phyloP scores from a whole-genome alignment of 2,888 invertebrate species.

The Junonia oenone region DNA sequence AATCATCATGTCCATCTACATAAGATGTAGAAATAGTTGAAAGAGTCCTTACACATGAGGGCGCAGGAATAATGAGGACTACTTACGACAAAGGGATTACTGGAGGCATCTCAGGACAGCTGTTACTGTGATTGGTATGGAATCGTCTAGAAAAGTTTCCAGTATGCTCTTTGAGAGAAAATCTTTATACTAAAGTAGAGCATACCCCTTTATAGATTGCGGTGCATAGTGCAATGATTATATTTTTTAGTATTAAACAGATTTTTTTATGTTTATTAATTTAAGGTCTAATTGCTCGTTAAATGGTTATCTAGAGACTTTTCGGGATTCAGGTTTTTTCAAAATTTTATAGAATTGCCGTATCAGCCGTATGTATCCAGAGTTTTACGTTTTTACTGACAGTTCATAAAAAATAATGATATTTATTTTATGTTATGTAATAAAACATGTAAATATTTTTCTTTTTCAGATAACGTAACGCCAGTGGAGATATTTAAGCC shows the following conservation, averaged over 20 bases:
- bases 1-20: slow-evolving; percentile 16
- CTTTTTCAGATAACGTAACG: no score
- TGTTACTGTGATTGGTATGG: slow-evolving; percentile 18
- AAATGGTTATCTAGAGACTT: no score
- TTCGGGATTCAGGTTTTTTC: no score
- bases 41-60: slow-evolving; percentile 50
- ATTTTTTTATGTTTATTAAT: not conserved
- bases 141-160: not conserved
- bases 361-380: no score
- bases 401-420: no score
- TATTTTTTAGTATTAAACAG: not conserved
- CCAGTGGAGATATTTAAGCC: no score
- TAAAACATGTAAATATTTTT: no score
- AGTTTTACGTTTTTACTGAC: no score
- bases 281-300: no score
- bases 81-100: slow-evolving; percentile 34
- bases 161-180: not conserved
- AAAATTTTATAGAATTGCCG: no score
- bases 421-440: no score
- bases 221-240: no score
- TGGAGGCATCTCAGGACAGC: slow-evolving; percentile 23
- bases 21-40: slow-evolving; percentile 15
- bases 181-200: not conserved
- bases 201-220: not conserved
- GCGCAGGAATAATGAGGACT: slow-evolving; percentile 65